Percentiles rank a stretch among this genome's conserved stretches.
These are phyloP conservation scores for Urophycis tenuis DNA, from an alignment of 2,797 vertebrate genomes.

Conservation along the genomic window DNA sequence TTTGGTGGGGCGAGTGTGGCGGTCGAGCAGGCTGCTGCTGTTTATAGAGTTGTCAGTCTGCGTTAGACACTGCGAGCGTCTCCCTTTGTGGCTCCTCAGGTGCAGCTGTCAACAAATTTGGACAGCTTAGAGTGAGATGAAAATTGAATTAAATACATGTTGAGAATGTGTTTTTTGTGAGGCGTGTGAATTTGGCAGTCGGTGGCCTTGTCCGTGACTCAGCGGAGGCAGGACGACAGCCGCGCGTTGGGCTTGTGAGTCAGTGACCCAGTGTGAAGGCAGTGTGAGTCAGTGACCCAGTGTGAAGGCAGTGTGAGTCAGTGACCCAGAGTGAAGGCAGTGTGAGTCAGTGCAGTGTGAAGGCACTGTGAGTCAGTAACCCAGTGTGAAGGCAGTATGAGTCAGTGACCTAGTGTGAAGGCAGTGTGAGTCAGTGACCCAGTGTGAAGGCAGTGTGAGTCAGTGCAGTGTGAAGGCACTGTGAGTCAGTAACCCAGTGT, in stretches of 20 bases:
- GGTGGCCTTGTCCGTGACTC: neutral
- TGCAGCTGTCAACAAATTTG: neutral
- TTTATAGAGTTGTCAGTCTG: neutral
- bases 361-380: neutral
- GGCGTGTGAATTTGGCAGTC: neutral
- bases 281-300: neutral
- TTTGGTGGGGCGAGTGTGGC: neutral
- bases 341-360: no score
- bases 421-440: neutral
- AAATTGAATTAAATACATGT: neutral
- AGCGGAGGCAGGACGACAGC: neutral
- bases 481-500: neutral
- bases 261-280: neutral
- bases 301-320: no score
- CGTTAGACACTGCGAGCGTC: neutral
- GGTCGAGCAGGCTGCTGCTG: neutral
- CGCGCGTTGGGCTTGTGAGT: neutral
- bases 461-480: no score
- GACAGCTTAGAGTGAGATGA: neutral
- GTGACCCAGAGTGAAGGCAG: no score
- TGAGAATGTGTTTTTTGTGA: neutral
- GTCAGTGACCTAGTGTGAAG: neutral
- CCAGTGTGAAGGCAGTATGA: no score
- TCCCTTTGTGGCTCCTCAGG: neutral
- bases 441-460: no score